phyloP scores from a whole-genome alignment of 1,140 invertebrate genomes.

The Drosophila parvula region DNA sequence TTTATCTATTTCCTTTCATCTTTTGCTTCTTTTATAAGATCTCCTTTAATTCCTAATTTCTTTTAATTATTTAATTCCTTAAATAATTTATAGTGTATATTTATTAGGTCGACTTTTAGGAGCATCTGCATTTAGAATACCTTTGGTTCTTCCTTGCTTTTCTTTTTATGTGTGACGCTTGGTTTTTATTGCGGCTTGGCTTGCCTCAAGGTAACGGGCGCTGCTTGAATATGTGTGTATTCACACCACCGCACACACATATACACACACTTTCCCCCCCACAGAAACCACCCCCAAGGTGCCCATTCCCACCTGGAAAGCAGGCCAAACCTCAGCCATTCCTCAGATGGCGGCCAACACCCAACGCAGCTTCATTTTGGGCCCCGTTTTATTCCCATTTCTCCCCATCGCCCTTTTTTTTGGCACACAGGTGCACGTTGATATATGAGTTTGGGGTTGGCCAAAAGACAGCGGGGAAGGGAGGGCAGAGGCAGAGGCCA shows the following conservation, averaged over 20 bases:
- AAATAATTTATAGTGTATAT: not conserved
- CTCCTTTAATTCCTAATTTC: not conserved
- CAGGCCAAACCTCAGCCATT: conserved; percentile 31
- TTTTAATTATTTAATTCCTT: not conserved
- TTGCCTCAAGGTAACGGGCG: conserved; percentile 48
- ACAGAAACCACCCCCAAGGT: not conserved
- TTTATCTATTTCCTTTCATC: too few species aligned
- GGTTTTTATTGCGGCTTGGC: conserved; percentile 46
- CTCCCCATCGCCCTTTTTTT: conserved; percentile 27
- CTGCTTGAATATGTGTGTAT: conserved; percentile 30
- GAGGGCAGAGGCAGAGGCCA: conserved; percentile 29
- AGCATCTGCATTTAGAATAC: conserved; percentile 7
- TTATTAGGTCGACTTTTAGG: not conserved
- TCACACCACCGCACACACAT: conserved; percentile 24
- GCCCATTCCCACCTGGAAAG: conserved; percentile 9
- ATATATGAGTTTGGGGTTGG: conserved; percentile 63
- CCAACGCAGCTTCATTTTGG: conserved; percentile 40
- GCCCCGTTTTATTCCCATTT: conserved; percentile 43
- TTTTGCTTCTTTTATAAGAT: too few species aligned
- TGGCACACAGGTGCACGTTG: conserved; percentile 70
- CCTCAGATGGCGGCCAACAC: conserved; percentile 41
- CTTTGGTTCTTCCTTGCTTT: not conserved
- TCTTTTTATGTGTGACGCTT: conserved; percentile 46
- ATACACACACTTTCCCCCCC: not conserved
- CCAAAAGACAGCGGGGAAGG: conserved; percentile 10